phyloP scores from a whole-genome alignment of 2,797 vertebrate species.

The Paguma larvata region DNA sequence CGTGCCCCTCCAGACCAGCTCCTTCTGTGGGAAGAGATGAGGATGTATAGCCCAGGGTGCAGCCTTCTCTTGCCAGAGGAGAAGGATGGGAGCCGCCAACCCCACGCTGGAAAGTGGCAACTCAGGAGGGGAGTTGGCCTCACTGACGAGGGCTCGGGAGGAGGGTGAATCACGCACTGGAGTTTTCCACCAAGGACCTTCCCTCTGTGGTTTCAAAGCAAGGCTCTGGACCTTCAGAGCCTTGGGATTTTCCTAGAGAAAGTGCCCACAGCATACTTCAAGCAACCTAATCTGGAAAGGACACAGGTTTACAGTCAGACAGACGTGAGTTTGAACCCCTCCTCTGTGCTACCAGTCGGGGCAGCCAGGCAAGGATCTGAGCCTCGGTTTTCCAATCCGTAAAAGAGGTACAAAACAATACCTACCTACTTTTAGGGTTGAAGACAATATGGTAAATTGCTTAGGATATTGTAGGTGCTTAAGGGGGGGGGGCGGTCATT shows the following conservation, averaged over 20 bases:
- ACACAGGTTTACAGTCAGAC: neutral
- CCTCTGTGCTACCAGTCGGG: neutral
- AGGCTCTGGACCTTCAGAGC: constrained; percentile 10
- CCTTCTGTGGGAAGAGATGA: neutral
- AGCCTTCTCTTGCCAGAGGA: constrained; percentile 29
- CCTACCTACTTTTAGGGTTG: neutral
- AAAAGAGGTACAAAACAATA: neutral
- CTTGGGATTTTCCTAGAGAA: constrained; percentile 83
- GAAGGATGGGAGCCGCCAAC: neutral
- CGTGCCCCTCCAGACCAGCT: neutral
- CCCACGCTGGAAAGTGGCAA: constrained; percentile 26
- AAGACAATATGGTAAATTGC: neutral
- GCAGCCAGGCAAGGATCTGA: neutral
- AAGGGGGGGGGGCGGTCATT: no score
- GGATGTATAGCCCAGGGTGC: neutral
- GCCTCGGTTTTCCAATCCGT: neutral
- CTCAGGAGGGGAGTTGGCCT: constrained; percentile 56
- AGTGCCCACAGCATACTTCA: neutral
- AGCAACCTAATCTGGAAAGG: neutral
- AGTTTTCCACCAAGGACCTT: constrained; percentile 83
- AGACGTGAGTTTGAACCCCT: neutral
- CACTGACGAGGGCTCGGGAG: constrained; percentile 52
- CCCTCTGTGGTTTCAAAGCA: constrained; percentile 70
- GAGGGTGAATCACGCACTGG: constrained; percentile 80
- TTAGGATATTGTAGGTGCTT: neutral